phyloP scores from a whole-genome alignment of 2,797 vertebrate genomes.

The Siniperca undulata region DNA sequence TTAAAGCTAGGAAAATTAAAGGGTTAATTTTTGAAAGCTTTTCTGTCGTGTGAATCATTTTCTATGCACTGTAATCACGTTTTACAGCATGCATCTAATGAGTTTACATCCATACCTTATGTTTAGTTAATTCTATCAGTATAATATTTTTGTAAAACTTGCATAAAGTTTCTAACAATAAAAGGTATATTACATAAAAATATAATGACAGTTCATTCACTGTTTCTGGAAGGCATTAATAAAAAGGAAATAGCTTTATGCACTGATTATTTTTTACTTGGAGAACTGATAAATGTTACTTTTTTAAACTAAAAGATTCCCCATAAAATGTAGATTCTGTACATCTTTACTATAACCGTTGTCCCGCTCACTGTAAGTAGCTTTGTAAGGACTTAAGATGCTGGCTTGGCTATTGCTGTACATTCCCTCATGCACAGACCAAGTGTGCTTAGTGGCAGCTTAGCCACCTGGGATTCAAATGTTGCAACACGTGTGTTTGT shows the following conservation, averaged over 20 bases:
- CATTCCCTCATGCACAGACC: conserved; percentile 49
- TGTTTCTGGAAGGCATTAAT: conserved; percentile 1
- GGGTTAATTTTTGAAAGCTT: background rate
- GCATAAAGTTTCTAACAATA: background rate
- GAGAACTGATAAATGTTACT: background rate
- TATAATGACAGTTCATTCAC: background rate
- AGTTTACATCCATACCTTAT: background rate
- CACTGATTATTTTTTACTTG: background rate
- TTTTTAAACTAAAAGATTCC: background rate
- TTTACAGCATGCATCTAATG: background rate
- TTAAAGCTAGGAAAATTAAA: background rate
- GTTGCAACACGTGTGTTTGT: conserved; percentile 66
- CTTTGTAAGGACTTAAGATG: conserved; percentile 66
- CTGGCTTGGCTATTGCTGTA: conserved; percentile 22
- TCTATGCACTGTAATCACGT: background rate
- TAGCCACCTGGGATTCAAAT: conserved; percentile 66
- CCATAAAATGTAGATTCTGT: background rate
- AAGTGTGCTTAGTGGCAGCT: conserved; percentile 64
- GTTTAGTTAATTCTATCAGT: background rate
- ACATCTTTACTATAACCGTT: conserved; percentile 8
- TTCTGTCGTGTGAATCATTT: background rate
- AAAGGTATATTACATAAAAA: background rate
- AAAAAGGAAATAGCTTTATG: background rate
- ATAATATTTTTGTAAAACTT: conserved; percentile 11
- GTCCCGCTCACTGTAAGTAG: conserved; percentile 60